phyloP scores from a whole-genome alignment of 2,797 vertebrate genomes.

The Sebastes miniatus region DNA sequence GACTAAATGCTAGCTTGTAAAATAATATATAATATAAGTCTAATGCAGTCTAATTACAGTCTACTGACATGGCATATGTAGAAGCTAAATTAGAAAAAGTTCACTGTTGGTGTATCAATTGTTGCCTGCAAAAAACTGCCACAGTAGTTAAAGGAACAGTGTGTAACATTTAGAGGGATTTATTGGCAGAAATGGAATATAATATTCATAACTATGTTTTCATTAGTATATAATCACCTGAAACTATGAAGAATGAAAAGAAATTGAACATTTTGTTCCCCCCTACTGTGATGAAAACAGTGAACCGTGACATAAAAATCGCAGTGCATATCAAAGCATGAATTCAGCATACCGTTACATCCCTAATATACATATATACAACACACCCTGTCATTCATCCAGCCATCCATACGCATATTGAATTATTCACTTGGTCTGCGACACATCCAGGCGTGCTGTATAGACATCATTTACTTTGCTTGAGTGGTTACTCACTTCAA shows the following conservation, averaged over 20 bases:
- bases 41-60: not conserved
- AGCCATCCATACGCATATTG: conserved; percentile 21
- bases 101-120: not conserved
- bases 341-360: not conserved
- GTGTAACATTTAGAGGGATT: not conserved
- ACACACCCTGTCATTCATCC: conserved; percentile 16
- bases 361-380: not conserved
- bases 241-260: not conserved
- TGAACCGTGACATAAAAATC: not conserved
- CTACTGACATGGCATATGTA: not conserved
- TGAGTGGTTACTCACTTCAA: conserved; percentile 85
- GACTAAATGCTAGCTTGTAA: no score
- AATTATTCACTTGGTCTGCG: conserved; percentile 38
- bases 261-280: not conserved
- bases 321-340: not conserved
- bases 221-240: not conserved
- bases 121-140: not conserved
- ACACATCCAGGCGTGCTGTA: conserved; percentile 1
- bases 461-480: not conserved
- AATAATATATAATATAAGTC: not conserved
- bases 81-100: not conserved
- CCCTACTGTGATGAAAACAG: not conserved
- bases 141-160: no score
- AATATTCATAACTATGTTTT: not conserved
- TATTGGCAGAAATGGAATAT: not conserved